Evolutionary conservation across 2,113 vertebrate species (phyloP).

Genomic region (Eretmochelys imbricata): DNA sequence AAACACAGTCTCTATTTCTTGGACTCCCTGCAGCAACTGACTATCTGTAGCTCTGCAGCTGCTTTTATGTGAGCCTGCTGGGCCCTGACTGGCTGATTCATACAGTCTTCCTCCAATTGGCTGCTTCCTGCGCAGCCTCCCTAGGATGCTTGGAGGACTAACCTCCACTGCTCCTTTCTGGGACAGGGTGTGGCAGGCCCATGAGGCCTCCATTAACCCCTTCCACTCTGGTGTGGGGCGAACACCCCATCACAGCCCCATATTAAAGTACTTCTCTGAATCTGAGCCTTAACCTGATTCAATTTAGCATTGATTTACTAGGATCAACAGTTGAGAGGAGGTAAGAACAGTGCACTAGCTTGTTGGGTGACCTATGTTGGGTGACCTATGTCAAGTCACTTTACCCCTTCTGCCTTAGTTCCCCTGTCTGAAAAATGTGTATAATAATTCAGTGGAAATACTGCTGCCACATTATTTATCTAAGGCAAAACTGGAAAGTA

Average conservation of each 20-base stretch:
- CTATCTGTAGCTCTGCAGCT: too few species aligned
- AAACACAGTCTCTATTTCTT: too few species aligned
- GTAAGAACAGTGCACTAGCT: neutral
- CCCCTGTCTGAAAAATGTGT: neutral
- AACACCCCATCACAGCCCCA: neutral
- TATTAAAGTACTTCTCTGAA: neutral
- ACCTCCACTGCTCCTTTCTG: too few species aligned
- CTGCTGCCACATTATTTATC: neutral
- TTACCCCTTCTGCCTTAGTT: neutral
- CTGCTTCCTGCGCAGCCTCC: too few species aligned
- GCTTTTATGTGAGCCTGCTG: too few species aligned
- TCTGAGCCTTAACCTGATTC: neutral
- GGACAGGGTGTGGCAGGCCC: too few species aligned
- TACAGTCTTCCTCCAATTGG: too few species aligned
- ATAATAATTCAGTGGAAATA: neutral
- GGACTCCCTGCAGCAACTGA: too few species aligned
- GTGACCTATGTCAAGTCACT: neutral
- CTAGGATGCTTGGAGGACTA: too few species aligned
- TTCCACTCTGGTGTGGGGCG: too few species aligned
- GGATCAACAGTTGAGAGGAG: fast-evolving
- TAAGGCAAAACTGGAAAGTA: neutral
- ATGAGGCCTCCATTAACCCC: too few species aligned
- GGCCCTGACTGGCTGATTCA: too few species aligned
- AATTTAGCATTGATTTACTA: neutral
- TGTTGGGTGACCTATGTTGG: neutral